Conservation (phyloP, 2,888 invertebrate genomes). For the Pegoplata infirma region DNA sequence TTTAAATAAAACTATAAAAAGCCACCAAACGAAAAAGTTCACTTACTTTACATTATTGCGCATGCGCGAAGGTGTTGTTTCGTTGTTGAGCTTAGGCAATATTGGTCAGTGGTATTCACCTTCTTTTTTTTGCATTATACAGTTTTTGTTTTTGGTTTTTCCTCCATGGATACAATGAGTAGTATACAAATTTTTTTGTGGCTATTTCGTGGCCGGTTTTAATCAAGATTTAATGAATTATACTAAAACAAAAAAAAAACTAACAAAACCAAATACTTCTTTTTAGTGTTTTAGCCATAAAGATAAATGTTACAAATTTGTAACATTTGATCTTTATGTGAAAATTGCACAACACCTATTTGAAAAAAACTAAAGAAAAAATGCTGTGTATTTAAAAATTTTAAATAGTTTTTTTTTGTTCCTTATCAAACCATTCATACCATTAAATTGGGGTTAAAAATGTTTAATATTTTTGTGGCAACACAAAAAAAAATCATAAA, state of each 20-base stretch:
- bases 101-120: constrained; percentile 57
- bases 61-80: constrained; percentile 62
- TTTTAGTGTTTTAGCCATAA: constrained; percentile 42
- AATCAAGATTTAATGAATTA: constrained; percentile 62
- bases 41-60: constrained; percentile 60
- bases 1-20: background rate
- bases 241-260: constrained; percentile 8
- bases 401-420: constrained; percentile 26
- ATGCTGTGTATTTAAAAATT: constrained; percentile 23
- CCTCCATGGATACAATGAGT: too few relatives aligned
- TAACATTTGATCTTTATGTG: constrained; percentile 59
- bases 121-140: constrained; percentile 45
- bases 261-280: constrained; percentile 30
- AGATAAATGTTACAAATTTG: constrained; percentile 53
- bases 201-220: constrained; percentile 61
- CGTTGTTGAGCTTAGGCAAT: constrained; percentile 47
- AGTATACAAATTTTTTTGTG: constrained; percentile 30
- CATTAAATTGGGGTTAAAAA: constrained; percentile 63
- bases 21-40: constrained; percentile 44
- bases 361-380: background rate
- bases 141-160: background rate
- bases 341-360: constrained; percentile 53
- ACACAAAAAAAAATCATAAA: constrained; percentile 27
- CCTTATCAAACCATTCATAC: constrained; percentile 38
- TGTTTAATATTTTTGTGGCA: constrained; percentile 66